Evolutionary conservation across 2,888 invertebrate species (phyloP), one percentile per base, ranked within the genome.

Genomic region (Drosophila infuscata): DNA sequence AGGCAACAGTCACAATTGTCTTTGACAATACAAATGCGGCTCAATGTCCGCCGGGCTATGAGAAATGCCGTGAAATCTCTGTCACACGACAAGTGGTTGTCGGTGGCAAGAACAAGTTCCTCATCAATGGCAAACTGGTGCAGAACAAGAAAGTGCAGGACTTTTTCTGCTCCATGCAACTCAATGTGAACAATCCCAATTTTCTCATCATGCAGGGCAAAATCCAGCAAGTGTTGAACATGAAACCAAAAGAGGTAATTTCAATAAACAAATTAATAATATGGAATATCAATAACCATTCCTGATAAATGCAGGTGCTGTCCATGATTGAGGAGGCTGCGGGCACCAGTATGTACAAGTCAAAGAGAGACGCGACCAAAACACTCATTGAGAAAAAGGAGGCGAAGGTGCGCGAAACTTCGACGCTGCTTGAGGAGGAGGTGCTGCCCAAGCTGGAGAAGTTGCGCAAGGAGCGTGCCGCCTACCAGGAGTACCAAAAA

Each of bases 121-220:
- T 98, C 83, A 97, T 99, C 74, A 99, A 99, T 92, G 99, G 99
- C 4, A 95, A 96, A 67, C 96, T 96, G 89, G 98, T 98, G 0
- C 97, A 96, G 79, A 98, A 98, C 93, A 98, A 97, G 91, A 94
- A 97, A 82, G 97, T 99, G 1, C 96, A 96, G 48, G 99, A 99
- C 93, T 94, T 99, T 91, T 99, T 99, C 93, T 97, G 98, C 88
- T 98, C 99, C 0, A 97, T 99, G 8, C 99, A 99, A 92, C 94
- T 99, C 46, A 99, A 99, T 91, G 98, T 99, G 3, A 99, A 99
- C 94, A 99, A 99, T 94, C 99, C 99, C 0, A 99, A 99, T 93
- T 99, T 99, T 94, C 95, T 99, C 41, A 99, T 99, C 90, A 99
- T 99, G 99, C 99, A 99, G 94, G 99, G 99, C 0, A 95, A 98